Evolutionary conservation across 2,113 vertebrate species (phyloP).

Genomic region (Xerus inauris): DNA sequence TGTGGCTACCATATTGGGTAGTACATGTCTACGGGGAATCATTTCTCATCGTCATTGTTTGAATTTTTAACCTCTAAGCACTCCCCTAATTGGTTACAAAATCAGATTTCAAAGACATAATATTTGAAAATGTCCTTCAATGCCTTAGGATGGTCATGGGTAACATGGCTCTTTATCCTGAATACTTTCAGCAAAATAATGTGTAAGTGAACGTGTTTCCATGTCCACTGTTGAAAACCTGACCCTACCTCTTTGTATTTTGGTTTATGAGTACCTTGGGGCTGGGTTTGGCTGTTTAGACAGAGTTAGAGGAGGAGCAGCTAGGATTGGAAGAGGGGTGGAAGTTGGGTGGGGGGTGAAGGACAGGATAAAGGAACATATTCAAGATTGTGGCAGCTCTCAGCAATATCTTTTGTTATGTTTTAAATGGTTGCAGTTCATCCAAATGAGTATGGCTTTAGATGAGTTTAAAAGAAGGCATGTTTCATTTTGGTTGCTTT

Average conservation of each 20-base stretch:
- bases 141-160: neutral
- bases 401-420: neutral
- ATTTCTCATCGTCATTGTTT: neutral
- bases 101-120: neutral
- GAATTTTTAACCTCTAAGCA: neutral
- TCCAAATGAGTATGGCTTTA: neutral
- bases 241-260: neutral
- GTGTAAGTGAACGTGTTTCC: too few relatives aligned
- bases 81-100: constrained; percentile 27
- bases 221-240: neutral
- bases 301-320: neutral
- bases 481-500: constrained; percentile 11
- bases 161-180: neutral
- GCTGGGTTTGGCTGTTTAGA: neutral
- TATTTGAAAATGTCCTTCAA: constrained; percentile 11
- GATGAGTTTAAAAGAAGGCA: neutral
- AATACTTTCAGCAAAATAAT: neutral
- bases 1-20: neutral
- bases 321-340: neutral
- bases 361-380: neutral
- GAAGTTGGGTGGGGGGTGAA: too few relatives aligned
- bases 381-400: neutral
- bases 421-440: neutral
- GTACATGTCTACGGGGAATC: neutral
- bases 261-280: neutral